Evolutionary conservation across 2,113 vertebrate species (phyloP), one percentile per base, ranked within the genome.

Genomic region (Megaptera novaeangliae): DNA sequence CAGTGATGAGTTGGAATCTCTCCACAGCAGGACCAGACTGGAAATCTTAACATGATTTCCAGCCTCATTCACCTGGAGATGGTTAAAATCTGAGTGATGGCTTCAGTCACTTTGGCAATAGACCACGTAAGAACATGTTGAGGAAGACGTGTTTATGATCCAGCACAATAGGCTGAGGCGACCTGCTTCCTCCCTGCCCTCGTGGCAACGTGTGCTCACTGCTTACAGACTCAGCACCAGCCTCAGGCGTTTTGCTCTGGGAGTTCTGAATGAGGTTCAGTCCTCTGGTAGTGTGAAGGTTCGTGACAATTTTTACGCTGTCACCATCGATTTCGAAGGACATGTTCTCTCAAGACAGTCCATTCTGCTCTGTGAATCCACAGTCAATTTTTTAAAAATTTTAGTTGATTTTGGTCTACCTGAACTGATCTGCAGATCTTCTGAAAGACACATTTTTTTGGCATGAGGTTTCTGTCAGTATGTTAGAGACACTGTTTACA

Each of bases 41-140:
- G 52, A 68, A 78, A 93, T 95, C 78, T 39, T 83, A n/a, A 31
- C 57, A 11, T 64, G 39, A 57, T 44, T 93, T 89, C 87, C 83
- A 88, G 29, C 20, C 39, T 93, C 82, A n/a, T 55, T 84, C 81
- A 34, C 77, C 49, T 31, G 44, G 46, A 85, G n/a, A 61, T 46
- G 13, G n/a, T 95, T 92, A 46, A 91, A 88, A 66, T 94, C 59
- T 71, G 8, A 63, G 21, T 5, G 18, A 80, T 61, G 41, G 72
- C 77, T 66, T 91, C 85, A 41, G 0, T 85, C 41, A 17, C 89
- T 86, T 68, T 72, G 83, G 84, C 77, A 85, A 57, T 23, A 93
- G 93, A 49, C 46, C 81, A 23, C 2, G 18, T 49, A 46, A 84
- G 77, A 88, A 77, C 66, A 72, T 25, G 1, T 64, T 86, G 78